Evolutionary conservation across 2,797 vertebrate species (phyloP).

Genomic region (Buphagus erythrorhynchus): DNA sequence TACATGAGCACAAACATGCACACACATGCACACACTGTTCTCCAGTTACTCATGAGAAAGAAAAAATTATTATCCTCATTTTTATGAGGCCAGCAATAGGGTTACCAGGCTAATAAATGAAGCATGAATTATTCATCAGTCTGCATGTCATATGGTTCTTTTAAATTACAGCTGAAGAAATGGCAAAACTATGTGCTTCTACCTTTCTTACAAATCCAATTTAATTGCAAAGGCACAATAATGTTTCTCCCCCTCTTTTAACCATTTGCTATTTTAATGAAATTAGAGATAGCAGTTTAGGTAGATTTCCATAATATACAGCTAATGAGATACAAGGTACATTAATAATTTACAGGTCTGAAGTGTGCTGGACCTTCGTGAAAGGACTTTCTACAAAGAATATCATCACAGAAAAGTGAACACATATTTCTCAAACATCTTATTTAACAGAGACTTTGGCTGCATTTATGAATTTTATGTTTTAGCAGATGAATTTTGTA

Average conservation of each 20-base stretch:
- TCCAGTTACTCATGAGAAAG: background rate
- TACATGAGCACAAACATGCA: background rate
- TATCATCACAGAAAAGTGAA: slow-evolving; percentile 6
- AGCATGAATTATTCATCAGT: slow-evolving; percentile 72
- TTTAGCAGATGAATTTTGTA: background rate
- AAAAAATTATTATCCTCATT: slow-evolving; percentile 59
- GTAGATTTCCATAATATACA: slow-evolving; percentile 46
- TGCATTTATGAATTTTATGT: background rate
- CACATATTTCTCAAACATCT: background rate
- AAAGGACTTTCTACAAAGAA: background rate
- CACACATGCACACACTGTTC: background rate
- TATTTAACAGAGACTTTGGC: background rate
- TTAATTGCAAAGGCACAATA: slow-evolving; percentile 21
- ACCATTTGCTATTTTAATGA: slow-evolving; percentile 58
- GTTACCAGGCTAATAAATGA: slow-evolving; percentile 75
- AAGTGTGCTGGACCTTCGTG: background rate
- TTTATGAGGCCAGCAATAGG: slow-evolving; percentile 66
- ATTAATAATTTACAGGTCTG: slow-evolving; percentile 66
- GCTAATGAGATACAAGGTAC: slow-evolving; percentile 25
- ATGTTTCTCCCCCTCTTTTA: slow-evolving; percentile 34
- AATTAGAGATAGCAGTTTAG: slow-evolving; percentile 30
- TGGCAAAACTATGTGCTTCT: slow-evolving; percentile 3
- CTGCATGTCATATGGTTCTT: slow-evolving; percentile 33
- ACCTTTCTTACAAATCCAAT: slow-evolving; percentile 32
- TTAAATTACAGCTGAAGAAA: slow-evolving; percentile 63